Percentiles rank a stretch among this genome's conserved stretches.
These are phyloP conservation scores for Drosophila austrosaltans DNA, from an alignment of 2,888 invertebrate species.

Conservation along the genomic window DNA sequence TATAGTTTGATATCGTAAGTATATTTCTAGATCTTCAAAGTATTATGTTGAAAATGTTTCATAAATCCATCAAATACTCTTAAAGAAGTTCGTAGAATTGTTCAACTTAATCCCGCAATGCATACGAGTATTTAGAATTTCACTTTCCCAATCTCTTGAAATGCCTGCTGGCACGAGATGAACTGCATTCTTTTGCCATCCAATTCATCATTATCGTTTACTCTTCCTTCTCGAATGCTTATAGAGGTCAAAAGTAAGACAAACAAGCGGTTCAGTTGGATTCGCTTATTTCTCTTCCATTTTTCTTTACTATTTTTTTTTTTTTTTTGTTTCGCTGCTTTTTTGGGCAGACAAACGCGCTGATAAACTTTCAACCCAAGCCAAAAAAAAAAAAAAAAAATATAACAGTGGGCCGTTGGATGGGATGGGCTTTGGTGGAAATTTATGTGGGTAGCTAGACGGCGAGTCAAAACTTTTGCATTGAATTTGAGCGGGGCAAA, in stretches of 20 bases:
- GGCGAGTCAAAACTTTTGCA: conserved; percentile 74
- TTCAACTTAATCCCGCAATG: neutral
- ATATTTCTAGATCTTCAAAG: neutral
- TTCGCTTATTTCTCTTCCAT: conserved; percentile 3
- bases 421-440: conserved; percentile 34
- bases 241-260: conserved; percentile 79
- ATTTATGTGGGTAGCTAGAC: conserved; percentile 77
- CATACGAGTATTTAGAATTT: neutral
- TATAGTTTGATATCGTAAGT: too few species aligned
- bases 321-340: neutral
- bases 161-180: neutral
- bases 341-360: conserved; percentile 55
- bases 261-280: conserved; percentile 65
- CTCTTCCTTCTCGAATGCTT: conserved; percentile 39
- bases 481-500: conserved; percentile 79
- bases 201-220: conserved; percentile 74
- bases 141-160: neutral
- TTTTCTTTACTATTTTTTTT: conserved; percentile 12
- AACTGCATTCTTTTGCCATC: conserved; percentile 39
- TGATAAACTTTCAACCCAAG: conserved; percentile 71
- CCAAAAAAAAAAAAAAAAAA: conserved; percentile 33
- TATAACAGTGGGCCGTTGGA: conserved; percentile 7
- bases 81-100: neutral
- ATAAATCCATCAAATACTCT: neutral
- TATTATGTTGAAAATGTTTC: neutral